Conservation (phyloP, 2,797 vertebrate species). For the Hippopotamyrus pictus region DNA sequence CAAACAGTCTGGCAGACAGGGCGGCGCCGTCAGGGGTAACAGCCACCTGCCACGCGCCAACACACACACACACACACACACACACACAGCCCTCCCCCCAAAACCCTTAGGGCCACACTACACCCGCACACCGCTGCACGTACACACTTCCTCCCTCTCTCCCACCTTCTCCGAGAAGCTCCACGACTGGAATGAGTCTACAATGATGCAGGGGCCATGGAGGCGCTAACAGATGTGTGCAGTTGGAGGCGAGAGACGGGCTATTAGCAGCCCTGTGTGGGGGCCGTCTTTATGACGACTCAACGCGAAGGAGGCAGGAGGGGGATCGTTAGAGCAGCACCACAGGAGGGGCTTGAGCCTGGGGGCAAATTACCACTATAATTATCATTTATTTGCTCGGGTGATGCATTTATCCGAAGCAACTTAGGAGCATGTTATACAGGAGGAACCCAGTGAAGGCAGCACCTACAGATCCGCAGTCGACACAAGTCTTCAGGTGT, state of each 20-base stretch:
- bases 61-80: neutral
- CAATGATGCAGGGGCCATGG: conserved; percentile 11
- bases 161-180: neutral
- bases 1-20: conserved; percentile 9
- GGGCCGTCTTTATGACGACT: conserved; percentile 1
- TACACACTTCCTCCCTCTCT: neutral
- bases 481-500: neutral
- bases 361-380: neutral
- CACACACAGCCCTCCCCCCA: neutral
- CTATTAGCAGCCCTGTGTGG: conserved; percentile 16
- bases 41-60: neutral
- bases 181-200: neutral
- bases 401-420: neutral
- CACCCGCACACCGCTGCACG: conserved; percentile 4
- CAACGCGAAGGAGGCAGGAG: neutral
- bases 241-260: conserved; percentile 7
- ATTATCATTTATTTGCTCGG: neutral
- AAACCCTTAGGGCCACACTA: neutral
- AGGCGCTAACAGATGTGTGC: conserved; percentile 14
- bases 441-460: neutral
- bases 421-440: neutral
- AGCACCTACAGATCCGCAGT: neutral
- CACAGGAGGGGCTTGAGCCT: neutral
- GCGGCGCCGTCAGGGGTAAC: neutral
- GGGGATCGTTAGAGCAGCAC: neutral